phyloP scores from a whole-genome alignment of 1,140 invertebrate genomes.

The Eupristina koningsbergeri region DNA sequence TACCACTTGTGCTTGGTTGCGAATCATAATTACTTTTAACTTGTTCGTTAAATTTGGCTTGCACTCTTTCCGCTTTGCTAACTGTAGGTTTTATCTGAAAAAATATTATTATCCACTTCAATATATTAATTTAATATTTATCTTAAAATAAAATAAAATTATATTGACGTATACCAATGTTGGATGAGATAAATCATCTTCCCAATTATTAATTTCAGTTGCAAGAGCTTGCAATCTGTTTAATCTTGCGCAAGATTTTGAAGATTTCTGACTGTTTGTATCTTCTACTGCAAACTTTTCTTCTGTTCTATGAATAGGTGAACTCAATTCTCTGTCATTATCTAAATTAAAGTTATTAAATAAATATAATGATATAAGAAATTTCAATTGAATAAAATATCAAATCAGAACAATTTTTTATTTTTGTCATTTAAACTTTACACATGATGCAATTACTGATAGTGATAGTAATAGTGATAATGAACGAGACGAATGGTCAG shows the following conservation, averaged over 20 bases:
- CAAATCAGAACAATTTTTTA: no score
- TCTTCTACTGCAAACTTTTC: conserved; percentile 77
- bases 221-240: conserved; percentile 84
- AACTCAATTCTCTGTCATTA: conserved; percentile 79
- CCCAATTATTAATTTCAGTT: conserved; percentile 85
- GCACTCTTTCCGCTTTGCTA: conserved; percentile 64
- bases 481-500: no score
- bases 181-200: conserved; percentile 84
- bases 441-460: no score
- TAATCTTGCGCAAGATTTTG: conserved; percentile 73
- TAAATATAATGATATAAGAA: not conserved
- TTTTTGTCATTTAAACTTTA: no score
- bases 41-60: conserved; percentile 67
- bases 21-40: conserved; percentile 58
- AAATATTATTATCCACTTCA: conserved; percentile 24
- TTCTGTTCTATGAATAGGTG: conserved; percentile 84
- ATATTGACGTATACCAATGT: conserved; percentile 51
- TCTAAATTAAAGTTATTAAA: conserved; percentile 67
- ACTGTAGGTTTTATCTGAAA: conserved; percentile 53
- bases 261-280: conserved; percentile 57
- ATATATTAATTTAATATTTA: not conserved
- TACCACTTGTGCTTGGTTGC: conserved; percentile 64
- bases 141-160: not conserved
- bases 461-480: no score
- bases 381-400: no score